Conservation (phyloP, 2,888 invertebrate genomes). For the Drosophila cyrtoloma region DNA sequence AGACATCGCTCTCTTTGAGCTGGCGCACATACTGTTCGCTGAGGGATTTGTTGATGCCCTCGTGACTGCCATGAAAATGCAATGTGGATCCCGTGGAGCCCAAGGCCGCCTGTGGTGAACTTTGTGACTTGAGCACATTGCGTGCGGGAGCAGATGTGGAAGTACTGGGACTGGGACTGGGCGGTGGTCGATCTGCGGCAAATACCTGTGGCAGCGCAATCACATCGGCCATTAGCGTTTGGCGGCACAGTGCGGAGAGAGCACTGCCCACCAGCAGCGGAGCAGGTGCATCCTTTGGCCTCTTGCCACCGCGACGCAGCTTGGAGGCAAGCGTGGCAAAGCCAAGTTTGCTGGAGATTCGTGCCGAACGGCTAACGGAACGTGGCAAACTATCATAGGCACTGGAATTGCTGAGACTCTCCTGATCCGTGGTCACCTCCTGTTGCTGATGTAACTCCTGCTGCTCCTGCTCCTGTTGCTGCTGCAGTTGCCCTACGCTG, state of each 20-base stretch:
- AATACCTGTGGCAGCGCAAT: slow-evolving; percentile 71
- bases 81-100: slow-evolving; percentile 17
- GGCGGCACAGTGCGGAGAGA: slow-evolving; percentile 90
- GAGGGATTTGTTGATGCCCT: slow-evolving; percentile 82
- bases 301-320: slow-evolving; percentile 85
- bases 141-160: slow-evolving; percentile 10
- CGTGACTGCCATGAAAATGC: slow-evolving; percentile 45
- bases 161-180: slow-evolving; percentile 57
- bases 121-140: slow-evolving; percentile 82
- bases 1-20: slow-evolving; percentile 83
- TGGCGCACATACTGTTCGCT: slow-evolving; percentile 83
- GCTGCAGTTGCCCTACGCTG: slow-evolving; percentile 86
- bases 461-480: slow-evolving; percentile 14
- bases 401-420: slow-evolving; percentile 83
- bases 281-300: slow-evolving; percentile 76
- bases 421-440: slow-evolving; percentile 74
- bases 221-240: slow-evolving; percentile 90
- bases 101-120: slow-evolving; percentile 80
- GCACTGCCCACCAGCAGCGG: slow-evolving; percentile 86
- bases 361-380: slow-evolving; percentile 81
- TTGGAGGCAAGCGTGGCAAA: slow-evolving; percentile 88
- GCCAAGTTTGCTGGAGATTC: slow-evolving; percentile 85
- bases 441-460: slow-evolving; percentile 31
- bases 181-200: slow-evolving; percentile 50
- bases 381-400: slow-evolving; percentile 87